Conservation (phyloP, 2,888 invertebrate species). For the Drosophila anceps region DNA sequence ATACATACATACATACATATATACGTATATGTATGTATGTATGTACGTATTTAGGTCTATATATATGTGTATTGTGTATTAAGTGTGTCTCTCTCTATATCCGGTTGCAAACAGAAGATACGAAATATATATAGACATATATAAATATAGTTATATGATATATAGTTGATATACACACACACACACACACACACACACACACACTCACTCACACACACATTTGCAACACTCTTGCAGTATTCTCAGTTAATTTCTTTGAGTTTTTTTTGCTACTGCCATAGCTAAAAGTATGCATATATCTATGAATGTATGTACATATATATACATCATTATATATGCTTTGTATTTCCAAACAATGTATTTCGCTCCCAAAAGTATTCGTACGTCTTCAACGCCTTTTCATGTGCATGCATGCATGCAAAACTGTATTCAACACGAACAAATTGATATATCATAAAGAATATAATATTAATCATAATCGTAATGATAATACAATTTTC, state of each 20-base stretch:
- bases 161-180: constrained; percentile 23
- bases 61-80: constrained; percentile 40
- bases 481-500: constrained; percentile 7
- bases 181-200: constrained; percentile 13
- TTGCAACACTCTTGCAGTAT: constrained; percentile 72
- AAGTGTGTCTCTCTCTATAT: constrained; percentile 21
- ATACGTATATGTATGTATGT: neutral
- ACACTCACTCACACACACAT: constrained; percentile 13
- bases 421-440: constrained; percentile 39
- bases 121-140: constrained; percentile 18
- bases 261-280: constrained; percentile 73
- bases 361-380: constrained; percentile 58
- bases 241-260: constrained; percentile 44
- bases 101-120: constrained; percentile 7
- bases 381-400: constrained; percentile 7
- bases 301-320: constrained; percentile 3
- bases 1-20: constrained; percentile 13
- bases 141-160: constrained; percentile 15
- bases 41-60: constrained; percentile 25
- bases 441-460: constrained; percentile 25
- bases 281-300: constrained; percentile 46
- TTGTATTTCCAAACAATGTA: constrained; percentile 54
- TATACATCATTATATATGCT: neutral
- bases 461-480: constrained; percentile 7
- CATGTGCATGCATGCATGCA: constrained; percentile 9